Percentiles rank a stretch among this genome's conserved stretches.
Conservation (phyloP, 2,797 vertebrate genomes). For the Distichodus sexfasciatus region DNA sequence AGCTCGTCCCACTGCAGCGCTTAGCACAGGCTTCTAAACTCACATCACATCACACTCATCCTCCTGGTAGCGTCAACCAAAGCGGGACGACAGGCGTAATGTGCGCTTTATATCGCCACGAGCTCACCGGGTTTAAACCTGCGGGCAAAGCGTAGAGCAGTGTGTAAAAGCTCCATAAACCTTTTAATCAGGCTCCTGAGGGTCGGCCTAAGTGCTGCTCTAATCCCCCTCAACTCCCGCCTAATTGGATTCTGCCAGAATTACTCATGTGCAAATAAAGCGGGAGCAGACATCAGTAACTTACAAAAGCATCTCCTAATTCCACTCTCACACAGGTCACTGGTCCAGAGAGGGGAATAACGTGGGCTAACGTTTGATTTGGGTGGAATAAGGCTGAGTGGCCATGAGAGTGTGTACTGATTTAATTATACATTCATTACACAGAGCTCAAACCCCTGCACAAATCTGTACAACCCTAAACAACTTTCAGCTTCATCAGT, state of each 20-base stretch:
- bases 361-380: background rate
- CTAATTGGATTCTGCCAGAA: constrained; percentile 49
- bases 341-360: background rate
- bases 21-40: background rate
- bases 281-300: constrained; percentile 25
- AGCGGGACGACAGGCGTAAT: background rate
- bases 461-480: no score
- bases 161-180: constrained; percentile 43
- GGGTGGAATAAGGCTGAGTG: background rate
- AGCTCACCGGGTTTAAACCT: constrained; percentile 33
- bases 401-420: background rate
- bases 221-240: constrained; percentile 47
- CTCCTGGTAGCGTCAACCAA: background rate
- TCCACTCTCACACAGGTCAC: constrained; percentile 14
- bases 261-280: constrained; percentile 37
- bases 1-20: no score
- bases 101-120: constrained; percentile 11
- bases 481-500: no score
- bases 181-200: constrained; percentile 45
- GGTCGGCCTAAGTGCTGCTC: constrained; percentile 33
- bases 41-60: background rate
- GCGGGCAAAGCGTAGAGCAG: constrained; percentile 29
- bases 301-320: constrained; percentile 23
- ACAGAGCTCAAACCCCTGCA: background rate
- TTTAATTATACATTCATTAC: background rate